These are phyloP conservation scores for Meiosimyza decipiens DNA, from an alignment of 2,888 invertebrate species.

Conservation along the genomic window DNA sequence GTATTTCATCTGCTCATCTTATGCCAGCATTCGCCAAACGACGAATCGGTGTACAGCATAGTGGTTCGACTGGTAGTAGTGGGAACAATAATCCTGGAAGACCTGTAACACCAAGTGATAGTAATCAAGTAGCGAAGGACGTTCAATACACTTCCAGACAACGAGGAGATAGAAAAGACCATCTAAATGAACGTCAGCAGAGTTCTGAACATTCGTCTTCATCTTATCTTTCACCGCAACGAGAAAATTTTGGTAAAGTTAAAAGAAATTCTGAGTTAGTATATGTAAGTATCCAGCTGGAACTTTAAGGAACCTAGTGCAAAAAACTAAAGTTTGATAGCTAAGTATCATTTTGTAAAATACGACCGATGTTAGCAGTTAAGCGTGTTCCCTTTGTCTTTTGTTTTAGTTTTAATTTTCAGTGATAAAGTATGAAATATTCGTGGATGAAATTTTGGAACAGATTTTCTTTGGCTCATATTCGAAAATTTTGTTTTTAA, in stretches of 20 bases:
- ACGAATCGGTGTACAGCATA: conserved; percentile 46
- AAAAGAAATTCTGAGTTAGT: no score
- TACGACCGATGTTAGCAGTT: no score
- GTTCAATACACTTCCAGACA: conserved; percentile 11
- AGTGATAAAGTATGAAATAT: no score
- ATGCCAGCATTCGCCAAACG: conserved; percentile 66
- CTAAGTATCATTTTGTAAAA: no score
- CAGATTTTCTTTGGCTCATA: no score
- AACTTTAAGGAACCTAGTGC: no score
- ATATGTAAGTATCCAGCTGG: no score
- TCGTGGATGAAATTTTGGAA: no score
- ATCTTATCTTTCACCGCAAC: conserved; percentile 28
- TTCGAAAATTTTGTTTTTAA: no score
- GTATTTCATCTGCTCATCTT: conserved; percentile 64
- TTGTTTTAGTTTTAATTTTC: no score
- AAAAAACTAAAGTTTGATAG: no score
- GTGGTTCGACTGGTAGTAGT: conserved; percentile 30
- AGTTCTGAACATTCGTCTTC: neutral
- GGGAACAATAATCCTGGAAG: conserved; percentile 16
- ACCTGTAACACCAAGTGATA: conserved; percentile 10
- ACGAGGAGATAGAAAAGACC: conserved; percentile 29
- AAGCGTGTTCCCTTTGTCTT: no score
- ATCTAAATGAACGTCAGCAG: conserved; percentile 28
- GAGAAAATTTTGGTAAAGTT: conserved; percentile 80
- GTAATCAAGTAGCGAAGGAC: neutral